Evolutionary conservation across 1,140 invertebrate genomes (phyloP), one percentile per base, ranked within the genome.

Genomic region (Drosophila persimilis): DNA sequence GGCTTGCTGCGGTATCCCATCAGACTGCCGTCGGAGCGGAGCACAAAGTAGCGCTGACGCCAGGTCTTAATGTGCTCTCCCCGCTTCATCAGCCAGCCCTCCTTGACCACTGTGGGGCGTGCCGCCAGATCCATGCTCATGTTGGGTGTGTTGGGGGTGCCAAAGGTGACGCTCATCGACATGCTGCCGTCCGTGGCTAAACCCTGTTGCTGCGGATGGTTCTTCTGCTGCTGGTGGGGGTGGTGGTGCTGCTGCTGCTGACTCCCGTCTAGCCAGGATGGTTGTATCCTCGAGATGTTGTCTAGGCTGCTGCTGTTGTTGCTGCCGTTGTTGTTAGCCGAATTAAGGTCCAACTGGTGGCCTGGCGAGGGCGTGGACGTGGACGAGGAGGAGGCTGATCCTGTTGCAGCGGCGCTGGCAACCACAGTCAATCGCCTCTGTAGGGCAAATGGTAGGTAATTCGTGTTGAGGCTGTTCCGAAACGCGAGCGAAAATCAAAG

Each of bases 51-150:
- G 73, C 99, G 93, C 54, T 96, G 95, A 71, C 99, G 94, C 99
- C 99, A 99, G 89, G 98, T 99, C 91, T 98, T 97, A 71, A 98
- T 98, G 90, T 98, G 97, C 91, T 98, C 97, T 22, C 97, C 96
- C 84, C 96, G 94, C 92, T 97, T 97, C 83, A 94, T 94, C 46
- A 97, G 93, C 96, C 96, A 97, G 66, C 96, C 96, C 92, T 97
- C 95, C 92, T 96, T 96, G 45, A 96, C 95, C 71, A 96, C 92
- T 72, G 35, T 7, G 78, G 26, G 6, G 24, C 35, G 8, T 39
- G 31, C 46, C 6, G 48, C 26, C 22, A 58, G 56, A 22, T 56
- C 73, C 45, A 69, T 52, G 31, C 63, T 62, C 41, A 59, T 74
- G 29, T 43, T 70, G 47, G 67, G 55, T 43, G 61, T 54, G 47